Base-by-base conservation (phyloP, 2,888 invertebrate genomes). In the Pedicia rivosa region DNA sequence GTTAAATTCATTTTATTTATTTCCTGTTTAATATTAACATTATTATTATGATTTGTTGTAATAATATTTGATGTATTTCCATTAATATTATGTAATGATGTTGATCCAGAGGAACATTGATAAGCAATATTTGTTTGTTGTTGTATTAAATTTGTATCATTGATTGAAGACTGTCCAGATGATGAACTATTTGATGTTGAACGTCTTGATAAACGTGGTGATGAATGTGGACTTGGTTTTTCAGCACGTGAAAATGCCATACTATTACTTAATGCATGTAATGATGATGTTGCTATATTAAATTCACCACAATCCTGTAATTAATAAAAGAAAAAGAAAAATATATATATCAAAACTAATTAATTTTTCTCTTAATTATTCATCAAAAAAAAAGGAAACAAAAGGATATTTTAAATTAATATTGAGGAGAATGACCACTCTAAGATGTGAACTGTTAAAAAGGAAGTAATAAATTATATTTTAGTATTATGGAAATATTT, bases 261-360 rank as follows among this genome's bases (percentile, higher is more conserved):
- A 39, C 59, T 52, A 46, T 52, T 54, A 50, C 61, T 59, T 0
- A 73, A 56, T 3, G 67, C 70, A 45, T 67, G 72, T 41, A 73
- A 66, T 2, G 69, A 70, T 3, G 72, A 72, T 3, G 72, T 72
- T 0, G 72, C 72, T 10, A 73, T 70, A 57, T 73, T 73, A 60
- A 73, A 73, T 42, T 70, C 73, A 10, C 70, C 71, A 43, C 56
- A 52, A 43, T 73, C 73, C 73, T 73, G 51, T 3, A 49, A 44
- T 19, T 35, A 27, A 20, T 6, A 27, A 27, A 27, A 3, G 10
- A 27, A 27, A 27, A 12, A 27, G 6, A 12, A 12, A 27, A 27
- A 27, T 13, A n/a, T 10, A 6, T 20, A 6, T 6, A 24, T 24
- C 8, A 3, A 24, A 24, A 24, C 24, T 24, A 24, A 20, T 24